Conservation (phyloP, 2,797 vertebrate species). For the Anguilla pacifica region DNA sequence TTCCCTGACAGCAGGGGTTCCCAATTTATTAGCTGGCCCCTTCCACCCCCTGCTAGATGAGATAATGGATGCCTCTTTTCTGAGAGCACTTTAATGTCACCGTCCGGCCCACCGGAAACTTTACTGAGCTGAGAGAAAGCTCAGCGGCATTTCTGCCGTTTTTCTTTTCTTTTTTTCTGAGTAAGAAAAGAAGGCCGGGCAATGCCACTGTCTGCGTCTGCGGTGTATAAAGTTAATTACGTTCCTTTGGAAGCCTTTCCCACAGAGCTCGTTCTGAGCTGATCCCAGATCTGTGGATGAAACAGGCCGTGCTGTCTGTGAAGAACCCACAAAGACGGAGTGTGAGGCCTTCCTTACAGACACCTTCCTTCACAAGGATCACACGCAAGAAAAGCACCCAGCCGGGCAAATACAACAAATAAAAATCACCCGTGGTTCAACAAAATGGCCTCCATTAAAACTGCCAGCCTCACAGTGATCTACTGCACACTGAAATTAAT, state of each 20-base stretch:
- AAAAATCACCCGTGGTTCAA: neutral
- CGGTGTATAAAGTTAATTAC: constrained; percentile 35
- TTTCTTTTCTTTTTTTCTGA: neutral
- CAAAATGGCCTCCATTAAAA: neutral
- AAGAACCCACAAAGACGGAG: neutral
- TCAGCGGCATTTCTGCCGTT: neutral
- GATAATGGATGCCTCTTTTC: constrained; percentile 56
- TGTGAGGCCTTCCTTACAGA: no score
- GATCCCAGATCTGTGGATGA: neutral
- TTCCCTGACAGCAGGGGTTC: constrained; percentile 60
- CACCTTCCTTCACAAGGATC: neutral
- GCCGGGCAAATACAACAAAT: neutral
- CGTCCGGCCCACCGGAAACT: constrained; percentile 50
- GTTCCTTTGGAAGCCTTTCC: constrained; percentile 8
- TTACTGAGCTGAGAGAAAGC: neutral
- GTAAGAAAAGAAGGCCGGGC: constrained; percentile 34
- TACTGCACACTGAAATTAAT: neutral
- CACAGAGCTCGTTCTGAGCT: neutral
- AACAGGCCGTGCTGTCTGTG: neutral
- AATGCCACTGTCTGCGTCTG: constrained; percentile 2
- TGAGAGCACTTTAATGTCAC: constrained; percentile 55
- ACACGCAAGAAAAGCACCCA: neutral
- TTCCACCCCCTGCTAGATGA: constrained; percentile 42
- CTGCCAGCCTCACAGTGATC: no score
- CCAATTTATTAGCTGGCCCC: constrained; percentile 57